Conservation (phyloP, 2,113 vertebrate species). For the Podarcis raffonei region DNA sequence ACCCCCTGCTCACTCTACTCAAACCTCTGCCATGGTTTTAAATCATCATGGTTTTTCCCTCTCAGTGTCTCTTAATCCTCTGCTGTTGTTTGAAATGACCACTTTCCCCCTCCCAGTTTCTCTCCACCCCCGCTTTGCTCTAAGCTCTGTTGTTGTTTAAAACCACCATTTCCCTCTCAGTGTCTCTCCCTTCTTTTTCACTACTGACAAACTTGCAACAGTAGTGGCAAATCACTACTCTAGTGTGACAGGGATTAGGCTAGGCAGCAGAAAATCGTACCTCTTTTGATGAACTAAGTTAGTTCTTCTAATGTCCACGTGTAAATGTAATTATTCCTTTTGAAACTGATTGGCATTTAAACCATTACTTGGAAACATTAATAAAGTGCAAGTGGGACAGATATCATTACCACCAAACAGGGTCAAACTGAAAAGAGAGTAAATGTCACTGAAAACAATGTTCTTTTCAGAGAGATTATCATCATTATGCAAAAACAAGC, state of each 20-base stretch:
- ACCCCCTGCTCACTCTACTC: too few species aligned
- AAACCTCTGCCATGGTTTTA: too few species aligned
- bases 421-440: slow-evolving; percentile 63
- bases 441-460: slow-evolving; percentile 67
- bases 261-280: slow-evolving; percentile 21
- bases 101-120: too few species aligned
- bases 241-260: background rate
- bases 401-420: slow-evolving; percentile 63
- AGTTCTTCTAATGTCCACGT: slow-evolving; percentile 24
- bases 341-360: slow-evolving; percentile 61
- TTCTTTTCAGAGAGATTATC: slow-evolving; percentile 19
- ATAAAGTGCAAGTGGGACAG: slow-evolving; percentile 62
- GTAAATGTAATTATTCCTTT: slow-evolving; percentile 60
- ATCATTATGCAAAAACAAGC: slow-evolving; percentile 29
- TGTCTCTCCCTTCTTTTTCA: too few species aligned
- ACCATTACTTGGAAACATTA: slow-evolving; percentile 64
- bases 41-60: too few species aligned
- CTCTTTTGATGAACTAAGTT: slow-evolving; percentile 41
- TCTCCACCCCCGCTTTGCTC: too few species aligned
- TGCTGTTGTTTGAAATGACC: too few species aligned
- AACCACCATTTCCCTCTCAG: too few species aligned
- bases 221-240: background rate
- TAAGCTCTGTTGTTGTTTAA: too few species aligned
- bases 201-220: background rate
- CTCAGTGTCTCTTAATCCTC: too few species aligned